Percentiles rank a stretch among this genome's conserved stretches.
Evolutionary conservation across 2,888 invertebrate species (phyloP).

Genomic region (Dysmachus trigonus): DNA sequence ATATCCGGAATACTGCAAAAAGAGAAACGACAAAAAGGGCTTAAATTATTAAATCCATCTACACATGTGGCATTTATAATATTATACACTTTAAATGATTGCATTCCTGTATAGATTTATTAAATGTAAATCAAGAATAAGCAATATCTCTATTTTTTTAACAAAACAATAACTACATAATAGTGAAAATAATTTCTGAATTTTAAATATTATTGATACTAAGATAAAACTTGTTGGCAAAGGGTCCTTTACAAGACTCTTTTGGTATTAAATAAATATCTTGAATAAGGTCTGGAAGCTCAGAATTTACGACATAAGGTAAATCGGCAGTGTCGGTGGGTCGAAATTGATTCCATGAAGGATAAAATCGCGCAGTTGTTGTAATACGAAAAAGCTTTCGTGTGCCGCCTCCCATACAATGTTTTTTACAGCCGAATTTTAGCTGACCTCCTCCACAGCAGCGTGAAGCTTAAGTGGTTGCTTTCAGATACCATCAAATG

Average conservation of each 20-base stretch:
- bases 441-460: neutral
- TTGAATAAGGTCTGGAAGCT: neutral
- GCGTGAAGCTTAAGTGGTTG: neutral
- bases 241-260: neutral
- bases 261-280: neutral
- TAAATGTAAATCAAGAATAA: too few relatives aligned
- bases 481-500: neutral
- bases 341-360: neutral
- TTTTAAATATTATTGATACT: neutral
- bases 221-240: neutral
- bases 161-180: neutral
- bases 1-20: neutral
- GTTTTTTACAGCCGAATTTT: neutral
- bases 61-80: neutral
- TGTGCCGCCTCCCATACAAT: neutral
- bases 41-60: neutral
- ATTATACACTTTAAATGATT: neutral
- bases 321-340: neutral
- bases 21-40: neutral
- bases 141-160: neutral
- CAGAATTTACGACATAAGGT: neutral
- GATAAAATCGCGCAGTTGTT: neutral
- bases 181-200: neutral
- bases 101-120: too few relatives aligned
- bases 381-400: neutral